phyloP scores from a whole-genome alignment of 2,888 invertebrate species.

The Saturnia pavonia region DNA sequence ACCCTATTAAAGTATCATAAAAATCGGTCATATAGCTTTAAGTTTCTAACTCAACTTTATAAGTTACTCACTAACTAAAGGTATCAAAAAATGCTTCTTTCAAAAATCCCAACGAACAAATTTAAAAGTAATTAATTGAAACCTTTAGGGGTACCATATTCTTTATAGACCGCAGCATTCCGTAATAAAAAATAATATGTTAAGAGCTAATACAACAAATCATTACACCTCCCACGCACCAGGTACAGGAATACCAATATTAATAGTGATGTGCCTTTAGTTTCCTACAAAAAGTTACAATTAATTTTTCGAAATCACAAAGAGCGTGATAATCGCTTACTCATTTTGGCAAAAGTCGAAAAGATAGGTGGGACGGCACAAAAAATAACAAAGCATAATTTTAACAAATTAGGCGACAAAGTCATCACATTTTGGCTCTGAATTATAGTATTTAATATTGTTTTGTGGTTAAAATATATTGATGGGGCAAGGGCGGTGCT shows the following conservation, averaged over 20 bases:
- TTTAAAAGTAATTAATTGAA: slow-evolving; percentile 47
- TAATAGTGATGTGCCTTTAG: slow-evolving; percentile 59
- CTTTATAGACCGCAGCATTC: slow-evolving; percentile 27
- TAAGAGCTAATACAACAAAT: slow-evolving; percentile 56
- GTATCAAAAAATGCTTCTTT: slow-evolving; percentile 17
- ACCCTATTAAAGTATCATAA: no score
- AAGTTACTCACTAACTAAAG: neutral
- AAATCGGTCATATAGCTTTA: no score
- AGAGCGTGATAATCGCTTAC: slow-evolving; percentile 68
- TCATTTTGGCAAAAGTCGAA: slow-evolving; percentile 47
- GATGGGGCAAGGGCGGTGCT: slow-evolving; percentile 48
- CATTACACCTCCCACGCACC: slow-evolving; percentile 62
- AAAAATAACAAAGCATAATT: slow-evolving; percentile 57
- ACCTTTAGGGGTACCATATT: slow-evolving; percentile 22
- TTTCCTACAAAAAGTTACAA: slow-evolving; percentile 49
- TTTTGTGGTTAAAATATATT: slow-evolving; percentile 60
- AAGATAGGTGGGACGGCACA: slow-evolving; percentile 29
- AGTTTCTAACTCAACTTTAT: neutral
- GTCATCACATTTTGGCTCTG: slow-evolving; percentile 65
- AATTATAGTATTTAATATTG: slow-evolving; percentile 65
- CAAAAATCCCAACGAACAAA: slow-evolving; percentile 32
- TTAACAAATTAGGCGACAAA: slow-evolving; percentile 79
- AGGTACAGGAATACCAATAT: slow-evolving; percentile 57
- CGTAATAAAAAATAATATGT: slow-evolving; percentile 41
- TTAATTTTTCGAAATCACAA: slow-evolving; percentile 71